Evolutionary conservation across 2,113 vertebrate species (phyloP).

Genomic region (Jacana jacana): DNA sequence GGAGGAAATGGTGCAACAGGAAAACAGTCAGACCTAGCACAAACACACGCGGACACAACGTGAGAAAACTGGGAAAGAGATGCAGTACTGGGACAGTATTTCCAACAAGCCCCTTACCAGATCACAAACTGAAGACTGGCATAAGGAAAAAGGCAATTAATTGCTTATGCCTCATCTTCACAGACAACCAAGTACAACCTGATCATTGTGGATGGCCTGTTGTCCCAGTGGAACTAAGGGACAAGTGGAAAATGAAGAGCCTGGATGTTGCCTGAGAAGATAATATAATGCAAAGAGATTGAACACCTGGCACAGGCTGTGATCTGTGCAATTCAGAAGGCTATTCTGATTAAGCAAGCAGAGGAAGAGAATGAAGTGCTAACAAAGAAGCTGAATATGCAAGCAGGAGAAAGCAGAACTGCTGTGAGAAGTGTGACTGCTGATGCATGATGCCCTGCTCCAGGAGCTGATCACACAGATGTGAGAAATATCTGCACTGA

Average conservation of each 20-base stretch:
- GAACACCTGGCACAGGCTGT: not conserved
- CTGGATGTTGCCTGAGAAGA: not conserved
- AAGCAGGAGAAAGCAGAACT: not conserved
- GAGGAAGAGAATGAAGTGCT: not conserved
- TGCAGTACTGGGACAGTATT: not conserved
- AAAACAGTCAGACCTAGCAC: not conserved
- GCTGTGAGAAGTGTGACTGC: not conserved
- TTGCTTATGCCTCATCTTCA: not conserved
- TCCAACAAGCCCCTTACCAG: not conserved
- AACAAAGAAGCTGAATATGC: not conserved
- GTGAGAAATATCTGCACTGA: not conserved
- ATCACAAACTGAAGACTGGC: not conserved
- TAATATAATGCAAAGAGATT: not conserved
- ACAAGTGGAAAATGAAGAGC: not conserved
- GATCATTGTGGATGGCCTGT: not conserved
- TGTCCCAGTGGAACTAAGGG: fast-evolving
- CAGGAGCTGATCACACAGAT: not conserved
- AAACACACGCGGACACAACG: fast-evolving
- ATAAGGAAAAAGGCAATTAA: not conserved
- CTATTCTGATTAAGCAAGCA: not conserved
- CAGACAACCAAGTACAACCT: not conserved
- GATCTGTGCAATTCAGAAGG: not conserved
- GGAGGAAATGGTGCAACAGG: not conserved
- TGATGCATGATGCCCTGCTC: not conserved
- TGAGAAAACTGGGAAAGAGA: not conserved